Conservation (phyloP, 2,113 vertebrate genomes). For the Muntiacus muntjak region DNA sequence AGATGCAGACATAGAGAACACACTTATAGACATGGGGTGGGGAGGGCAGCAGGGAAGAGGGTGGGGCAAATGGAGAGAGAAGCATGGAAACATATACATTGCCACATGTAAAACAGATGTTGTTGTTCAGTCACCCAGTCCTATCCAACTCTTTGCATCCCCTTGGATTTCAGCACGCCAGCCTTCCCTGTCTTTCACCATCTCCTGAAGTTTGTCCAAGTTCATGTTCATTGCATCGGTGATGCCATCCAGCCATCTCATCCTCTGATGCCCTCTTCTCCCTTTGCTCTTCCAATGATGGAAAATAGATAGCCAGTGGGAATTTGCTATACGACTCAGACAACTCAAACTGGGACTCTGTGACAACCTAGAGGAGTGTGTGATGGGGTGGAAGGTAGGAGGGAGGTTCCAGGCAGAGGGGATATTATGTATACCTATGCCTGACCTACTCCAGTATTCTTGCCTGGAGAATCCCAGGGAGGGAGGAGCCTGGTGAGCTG, state of each 20-base stretch:
- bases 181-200: not conserved
- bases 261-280: not conserved
- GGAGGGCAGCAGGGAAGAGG: not conserved
- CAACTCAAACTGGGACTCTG: not conserved
- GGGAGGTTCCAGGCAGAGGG: not conserved
- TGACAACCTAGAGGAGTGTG: not conserved
- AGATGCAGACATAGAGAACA: not conserved
- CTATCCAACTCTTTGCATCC: not conserved
- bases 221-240: not conserved
- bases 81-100: not conserved
- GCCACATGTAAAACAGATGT: not conserved
- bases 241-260: not conserved
- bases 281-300: not conserved
- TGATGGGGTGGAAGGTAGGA: not conserved
- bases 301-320: not conserved
- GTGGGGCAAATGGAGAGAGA: not conserved
- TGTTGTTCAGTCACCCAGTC: not conserved
- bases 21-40: not conserved
- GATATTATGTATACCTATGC: not conserved
- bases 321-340: not conserved
- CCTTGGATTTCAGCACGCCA: fast-evolving
- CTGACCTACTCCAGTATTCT: too few relatives aligned
- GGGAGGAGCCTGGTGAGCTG: too few relatives aligned
- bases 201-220: not conserved
- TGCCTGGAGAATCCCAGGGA: too few relatives aligned